Base-by-base conservation (phyloP, 2,888 invertebrate species). In the Melieria crassipennis region DNA sequence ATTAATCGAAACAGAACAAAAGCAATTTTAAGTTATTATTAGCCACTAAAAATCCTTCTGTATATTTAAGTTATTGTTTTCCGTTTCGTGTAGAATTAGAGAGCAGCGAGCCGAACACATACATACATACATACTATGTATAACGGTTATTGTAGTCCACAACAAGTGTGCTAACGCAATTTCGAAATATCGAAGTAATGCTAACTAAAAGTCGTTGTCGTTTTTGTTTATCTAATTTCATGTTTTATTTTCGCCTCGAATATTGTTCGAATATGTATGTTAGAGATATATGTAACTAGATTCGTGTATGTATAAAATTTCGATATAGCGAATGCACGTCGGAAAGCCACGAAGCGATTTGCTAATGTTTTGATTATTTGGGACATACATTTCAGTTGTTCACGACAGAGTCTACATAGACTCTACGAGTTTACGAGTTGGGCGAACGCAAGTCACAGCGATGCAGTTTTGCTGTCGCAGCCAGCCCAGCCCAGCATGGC, bases 21-120 rank as follows among this genome's bases (percentile, higher is more conserved):
- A 52, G 64, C 64, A 30, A 50, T 52, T 64, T 52, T 64, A 64
- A 64, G 64, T 64, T 64, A 64, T 64, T 64, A 52, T 64, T 64
- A 64, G 52, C 52, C 10, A 64, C 48, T 16, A n/a, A 52, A n/a
- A n/a, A 5, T 52, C 52, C 13, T 64, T 64, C 52, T 64, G 50
- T 52, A 64, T 52, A 42, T 52, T 52, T 64, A 64, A 64, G 64
- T 43, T 52, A 64, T 64, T 64, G 64, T 64, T 52, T 30, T 64
- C 45, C 30, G 30, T 61, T 61, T 61, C 11, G 45, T 42, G 10
- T 61, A 61, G 61, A 61, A 52, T 52, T 52, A 52, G 13, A n/a
- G 11, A 52, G 13, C 9, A n/a, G 13, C 13, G 11, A n/a, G 50
- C 50, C 13, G 13, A 3, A 56, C 16, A 2, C 13, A 56, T 56